Evolutionary conservation across 2,113 vertebrate species (phyloP).

Genomic region (Nycticorax nycticorax): DNA sequence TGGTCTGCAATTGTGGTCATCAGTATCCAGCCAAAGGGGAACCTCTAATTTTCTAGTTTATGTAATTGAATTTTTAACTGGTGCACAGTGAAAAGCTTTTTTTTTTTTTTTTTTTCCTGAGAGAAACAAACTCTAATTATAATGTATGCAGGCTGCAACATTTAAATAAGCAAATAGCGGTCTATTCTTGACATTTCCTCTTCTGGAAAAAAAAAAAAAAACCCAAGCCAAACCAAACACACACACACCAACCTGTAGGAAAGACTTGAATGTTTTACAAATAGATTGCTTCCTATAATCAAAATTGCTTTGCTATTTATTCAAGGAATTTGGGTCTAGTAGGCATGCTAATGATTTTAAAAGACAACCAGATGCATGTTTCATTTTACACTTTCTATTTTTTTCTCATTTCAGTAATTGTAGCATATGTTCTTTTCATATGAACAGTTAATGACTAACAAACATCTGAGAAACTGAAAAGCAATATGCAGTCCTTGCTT

Average conservation of each 20-base stretch:
- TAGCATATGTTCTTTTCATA: not conserved
- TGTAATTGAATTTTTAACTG: conserved; percentile 37
- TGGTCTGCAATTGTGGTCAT: conserved; percentile 26
- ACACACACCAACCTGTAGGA: not conserved
- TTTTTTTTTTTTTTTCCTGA: not conserved
- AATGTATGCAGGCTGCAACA: not conserved
- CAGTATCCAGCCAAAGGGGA: conserved; percentile 26
- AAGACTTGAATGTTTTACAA: conserved; percentile 25
- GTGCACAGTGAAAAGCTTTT: not conserved
- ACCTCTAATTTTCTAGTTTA: conserved; percentile 49
- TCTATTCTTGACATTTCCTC: conserved; percentile 55
- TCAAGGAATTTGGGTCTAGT: conserved; percentile 41
- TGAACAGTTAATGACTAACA: not conserved
- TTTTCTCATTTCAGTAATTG: not conserved
- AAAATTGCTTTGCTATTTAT: conserved; percentile 54
- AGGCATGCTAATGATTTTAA: conserved; percentile 38
- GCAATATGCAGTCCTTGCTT: not conserved
- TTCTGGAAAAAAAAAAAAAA: not conserved
- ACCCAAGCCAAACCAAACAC: not conserved
- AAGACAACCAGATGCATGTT: conserved; percentile 21
- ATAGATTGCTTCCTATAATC: conserved; percentile 53
- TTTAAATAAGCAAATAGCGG: conserved; percentile 32
- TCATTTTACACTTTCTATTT: not conserved
- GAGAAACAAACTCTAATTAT: conserved; percentile 44
- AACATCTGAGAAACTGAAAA: not conserved